These are phyloP conservation scores for Morinoia aosen DNA, from an alignment of 2,888 invertebrate species.

Conservation along the genomic window DNA sequence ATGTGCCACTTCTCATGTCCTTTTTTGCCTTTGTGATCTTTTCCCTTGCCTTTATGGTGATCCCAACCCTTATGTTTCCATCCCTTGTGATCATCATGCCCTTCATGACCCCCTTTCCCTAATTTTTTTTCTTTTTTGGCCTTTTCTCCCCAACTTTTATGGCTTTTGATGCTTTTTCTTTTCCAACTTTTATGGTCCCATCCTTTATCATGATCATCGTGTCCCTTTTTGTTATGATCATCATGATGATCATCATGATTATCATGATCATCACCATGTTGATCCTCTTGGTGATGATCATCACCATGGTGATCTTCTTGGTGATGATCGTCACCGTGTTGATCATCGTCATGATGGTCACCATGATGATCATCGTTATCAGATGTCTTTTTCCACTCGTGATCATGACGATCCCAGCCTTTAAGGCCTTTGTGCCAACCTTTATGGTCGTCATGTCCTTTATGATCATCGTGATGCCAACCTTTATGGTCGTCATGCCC, in stretches of 20 bases:
- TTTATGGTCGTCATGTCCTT: conserved; percentile 15
- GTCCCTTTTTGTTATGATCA: neutral
- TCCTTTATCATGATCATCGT: neutral
- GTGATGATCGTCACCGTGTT: neutral
- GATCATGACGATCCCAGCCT: conserved; percentile 32
- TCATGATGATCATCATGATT: neutral
- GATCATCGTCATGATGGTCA: neutral
- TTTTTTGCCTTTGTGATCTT: neutral
- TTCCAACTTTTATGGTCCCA: conserved; percentile 23
- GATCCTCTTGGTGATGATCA: neutral
- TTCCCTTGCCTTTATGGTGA: conserved; percentile 37
- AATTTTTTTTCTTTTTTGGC: neutral
- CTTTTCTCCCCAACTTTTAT: conserved; percentile 14
- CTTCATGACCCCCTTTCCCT: neutral
- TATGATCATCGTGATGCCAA: conserved; percentile 29
- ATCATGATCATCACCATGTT: neutral
- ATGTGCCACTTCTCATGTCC: conserved; percentile 19
- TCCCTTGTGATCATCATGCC: neutral
- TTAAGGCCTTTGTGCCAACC: conserved; percentile 12
- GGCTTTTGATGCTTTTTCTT: neutral
- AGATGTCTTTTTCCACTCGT: neutral
- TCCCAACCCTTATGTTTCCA: conserved; percentile 44
- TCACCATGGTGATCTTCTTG: neutral
- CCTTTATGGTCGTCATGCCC: conserved; percentile 22
- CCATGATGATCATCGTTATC: neutral